Evolutionary conservation across 2,113 vertebrate genomes (phyloP).

Genomic region (Tragelaphus strepsiceros): DNA sequence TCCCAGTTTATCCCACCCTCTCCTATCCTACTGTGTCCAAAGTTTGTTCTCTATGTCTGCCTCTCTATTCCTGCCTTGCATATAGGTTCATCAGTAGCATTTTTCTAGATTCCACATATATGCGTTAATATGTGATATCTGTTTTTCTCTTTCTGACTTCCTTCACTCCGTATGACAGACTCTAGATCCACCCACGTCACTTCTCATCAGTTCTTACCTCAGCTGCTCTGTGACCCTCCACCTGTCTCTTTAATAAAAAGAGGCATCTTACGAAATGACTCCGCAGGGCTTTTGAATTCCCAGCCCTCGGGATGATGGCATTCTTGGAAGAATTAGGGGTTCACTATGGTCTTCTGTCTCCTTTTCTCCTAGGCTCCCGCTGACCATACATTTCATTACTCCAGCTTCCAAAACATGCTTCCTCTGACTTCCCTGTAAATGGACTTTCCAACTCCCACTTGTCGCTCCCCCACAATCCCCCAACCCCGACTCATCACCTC

Average conservation of each 20-base stretch:
- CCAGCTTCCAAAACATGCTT: neutral
- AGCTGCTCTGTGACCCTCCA: neutral
- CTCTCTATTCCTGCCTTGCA: neutral
- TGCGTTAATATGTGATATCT: neutral
- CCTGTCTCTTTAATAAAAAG: accelerated
- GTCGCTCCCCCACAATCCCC: neutral
- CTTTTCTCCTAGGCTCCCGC: neutral
- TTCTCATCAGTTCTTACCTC: neutral
- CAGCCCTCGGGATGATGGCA: neutral
- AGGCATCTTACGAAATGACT: neutral
- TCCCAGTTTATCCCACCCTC: neutral
- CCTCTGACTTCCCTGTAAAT: neutral
- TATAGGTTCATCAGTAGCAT: neutral
- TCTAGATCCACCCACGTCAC: neutral
- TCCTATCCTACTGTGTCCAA: neutral
- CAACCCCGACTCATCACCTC: neutral
- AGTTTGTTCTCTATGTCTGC: neutral
- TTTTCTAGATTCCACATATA: neutral
- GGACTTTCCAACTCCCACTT: neutral
- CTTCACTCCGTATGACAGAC: neutral
- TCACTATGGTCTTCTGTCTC: neutral
- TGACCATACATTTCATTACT: neutral
- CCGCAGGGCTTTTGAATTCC: neutral
- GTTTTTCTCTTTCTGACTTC: neutral
- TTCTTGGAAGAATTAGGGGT: neutral